Evolutionary conservation across 1,140 invertebrate species (phyloP), one percentile per base, ranked within the genome.

Genomic region (Triops longicaudatus): DNA sequence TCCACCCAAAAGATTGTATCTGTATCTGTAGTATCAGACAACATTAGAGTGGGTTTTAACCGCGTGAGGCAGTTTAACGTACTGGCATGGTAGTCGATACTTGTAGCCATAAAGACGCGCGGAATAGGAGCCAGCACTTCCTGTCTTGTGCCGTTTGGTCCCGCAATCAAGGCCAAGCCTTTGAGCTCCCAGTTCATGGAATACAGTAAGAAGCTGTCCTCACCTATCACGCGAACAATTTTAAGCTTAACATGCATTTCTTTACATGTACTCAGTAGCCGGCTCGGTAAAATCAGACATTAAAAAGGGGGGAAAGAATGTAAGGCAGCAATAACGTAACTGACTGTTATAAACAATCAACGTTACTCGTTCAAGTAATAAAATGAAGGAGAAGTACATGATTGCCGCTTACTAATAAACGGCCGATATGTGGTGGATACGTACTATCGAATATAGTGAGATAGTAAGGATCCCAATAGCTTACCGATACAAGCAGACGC

Each of bases 1-100:
- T 95, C 93, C 71, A 91, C 89, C 92, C 93, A 95, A 83, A 92
- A 93, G 11, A 95, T 85, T 77, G 87, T 88, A 80, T 92, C 90
- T 44, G 86, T 83, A n/a, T 83, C 87, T 88, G 78, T 27, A 82
- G 81, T 72, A 76, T 3, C 72, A 78, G 77, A 78, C 27, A 43
- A 77, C 44, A 75, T 75, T 26, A 17, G 75, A 76, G 11, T 17
- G n/a, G 43, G 17, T 22, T 17, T 22, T 26, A 17, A 22, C 5
- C 26, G 73, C 26, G 26, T 17, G 2, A 26, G 2, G 26, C 74
- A 37, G 2, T 50, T 72, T 10, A 31, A 76, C 79, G 81, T 83
- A 90, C 89, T 85, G 7, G 91, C 90, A 82, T 91, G 84, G 80
- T 91, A 94, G 81, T 93, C 93, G 22, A 95, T 89, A 72, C 89